These are phyloP conservation scores for Heliothis subflexa DNA, from an alignment of 1,140 invertebrate genomes.

Conservation along the genomic window DNA sequence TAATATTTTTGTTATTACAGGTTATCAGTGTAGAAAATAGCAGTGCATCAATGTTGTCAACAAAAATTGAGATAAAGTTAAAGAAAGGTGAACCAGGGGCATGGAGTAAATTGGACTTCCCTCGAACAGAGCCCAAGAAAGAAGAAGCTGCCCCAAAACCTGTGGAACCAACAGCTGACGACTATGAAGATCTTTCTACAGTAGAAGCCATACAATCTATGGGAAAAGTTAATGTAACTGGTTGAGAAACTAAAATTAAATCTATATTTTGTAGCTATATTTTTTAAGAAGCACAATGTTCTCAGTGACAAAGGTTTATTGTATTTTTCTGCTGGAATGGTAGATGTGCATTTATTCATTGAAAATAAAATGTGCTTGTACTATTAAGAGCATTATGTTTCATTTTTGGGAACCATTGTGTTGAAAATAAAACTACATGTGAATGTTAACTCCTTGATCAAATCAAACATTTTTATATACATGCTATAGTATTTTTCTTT, in stretches of 20 bases:
- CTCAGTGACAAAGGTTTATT: not conserved
- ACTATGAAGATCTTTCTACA: constrained; percentile 80
- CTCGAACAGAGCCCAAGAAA: constrained; percentile 78
- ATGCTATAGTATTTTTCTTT: constrained; percentile 25
- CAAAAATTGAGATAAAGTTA: constrained; percentile 98
- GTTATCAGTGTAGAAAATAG: constrained; percentile 90
- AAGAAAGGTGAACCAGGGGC: constrained; percentile 94
- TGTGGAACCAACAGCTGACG: constrained; percentile 77
- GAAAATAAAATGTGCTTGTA: constrained; percentile 55
- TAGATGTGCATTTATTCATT: constrained; percentile 32
- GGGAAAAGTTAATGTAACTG: constrained; percentile 77
- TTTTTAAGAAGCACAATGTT: constrained; percentile 7
- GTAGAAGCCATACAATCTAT: constrained; percentile 80
- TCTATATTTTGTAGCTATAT: not conserved
- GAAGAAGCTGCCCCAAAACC: constrained; percentile 57
- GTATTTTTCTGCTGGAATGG: constrained; percentile 4
- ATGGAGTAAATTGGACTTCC: constrained; percentile 93
- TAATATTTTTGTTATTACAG: constrained; percentile 76
- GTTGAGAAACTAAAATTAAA: constrained; percentile 51
- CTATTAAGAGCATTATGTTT: constrained; percentile 12
- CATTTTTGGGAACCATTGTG: not conserved
- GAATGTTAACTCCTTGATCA: constrained; percentile 37
- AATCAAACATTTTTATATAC: constrained; percentile 46
- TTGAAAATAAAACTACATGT: constrained; percentile 29
- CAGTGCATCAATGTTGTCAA: constrained; percentile 92